Evolutionary conservation across 2,797 vertebrate species (phyloP).

Genomic region (Molossus molossus): DNA sequence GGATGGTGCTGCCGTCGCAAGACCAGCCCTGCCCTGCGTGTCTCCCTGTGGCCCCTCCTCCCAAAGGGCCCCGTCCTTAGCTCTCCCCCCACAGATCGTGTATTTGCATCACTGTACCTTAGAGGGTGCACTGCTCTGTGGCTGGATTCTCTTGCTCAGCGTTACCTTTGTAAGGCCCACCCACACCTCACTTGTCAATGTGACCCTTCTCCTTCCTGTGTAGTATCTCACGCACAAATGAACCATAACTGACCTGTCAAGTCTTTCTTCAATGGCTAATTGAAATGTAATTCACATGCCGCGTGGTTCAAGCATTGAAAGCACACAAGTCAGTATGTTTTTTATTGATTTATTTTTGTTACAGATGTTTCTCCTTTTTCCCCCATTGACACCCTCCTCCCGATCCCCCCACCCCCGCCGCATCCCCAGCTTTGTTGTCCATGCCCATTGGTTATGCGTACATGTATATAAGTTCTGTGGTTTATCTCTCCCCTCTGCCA

Average conservation of each 20-base stretch:
- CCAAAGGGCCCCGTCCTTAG: neutral
- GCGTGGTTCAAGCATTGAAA: neutral
- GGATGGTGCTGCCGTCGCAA: neutral
- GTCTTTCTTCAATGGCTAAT: neutral
- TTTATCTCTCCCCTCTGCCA: no score
- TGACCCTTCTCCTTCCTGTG: neutral
- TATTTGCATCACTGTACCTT: neutral
- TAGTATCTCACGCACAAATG: neutral
- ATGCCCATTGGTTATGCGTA: no score
- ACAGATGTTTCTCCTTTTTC: no score
- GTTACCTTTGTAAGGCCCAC: neutral
- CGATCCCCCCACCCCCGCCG: no score
- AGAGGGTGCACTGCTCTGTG: neutral
- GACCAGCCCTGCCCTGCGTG: rapidly evolving
- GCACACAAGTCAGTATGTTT: neutral
- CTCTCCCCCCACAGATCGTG: neutral
- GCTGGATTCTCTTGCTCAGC: neutral
- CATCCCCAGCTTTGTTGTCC: no score
- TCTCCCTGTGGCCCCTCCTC: no score
- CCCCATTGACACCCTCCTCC: no score
- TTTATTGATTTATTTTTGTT: neutral
- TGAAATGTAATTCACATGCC: neutral
- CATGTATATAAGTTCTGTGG: no score
- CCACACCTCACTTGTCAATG: neutral
- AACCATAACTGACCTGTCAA: neutral